Base-by-base conservation (phyloP, 2,888 invertebrate genomes). In the Pseudanteris insignis region DNA sequence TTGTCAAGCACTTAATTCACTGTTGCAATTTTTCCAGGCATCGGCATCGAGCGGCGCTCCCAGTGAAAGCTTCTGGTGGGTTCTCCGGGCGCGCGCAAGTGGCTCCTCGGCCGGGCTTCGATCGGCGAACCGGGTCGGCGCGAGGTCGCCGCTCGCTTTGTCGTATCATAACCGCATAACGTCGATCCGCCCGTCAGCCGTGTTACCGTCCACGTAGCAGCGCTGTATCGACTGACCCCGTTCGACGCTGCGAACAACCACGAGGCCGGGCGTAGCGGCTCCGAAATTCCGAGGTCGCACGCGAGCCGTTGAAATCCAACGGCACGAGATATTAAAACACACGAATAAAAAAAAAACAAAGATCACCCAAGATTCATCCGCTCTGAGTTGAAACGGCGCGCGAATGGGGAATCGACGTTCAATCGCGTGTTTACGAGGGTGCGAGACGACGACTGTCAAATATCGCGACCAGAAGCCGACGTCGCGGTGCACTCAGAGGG, bases 391-490 rank as follows among this genome's bases (percentile, higher is more conserved):
- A n/a, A n/a, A n/a, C n/a, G n/a, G n/a, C n/a, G 18, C 26, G 2
- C 8, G 26, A 4, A n/a, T n/a, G 26, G 2, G n/a, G 26, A 2
- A n/a, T 2, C 26, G 26, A 26, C 8, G 26, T 10, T 1, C 30
- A 21, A 24, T 43, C 18, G 14, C 38, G 43, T 43, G 50, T 51
- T 55, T 36, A 61, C 62, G 50, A 65, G 57, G 70, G 70, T 65
- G 64, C 68, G 70, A 70, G 70, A 68, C 70, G 69, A 67, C 69
- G 67, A 73, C 73, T 72, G 71, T 71, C 71, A 70, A 72, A 70
- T 73, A 71, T 63, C 63, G 44, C 63, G 18, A 26, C 41, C 60
- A 61, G 59, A 44, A 47, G 50, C 40, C 55, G 47, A 30, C 54
- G 41, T 46, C 15, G 18, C 44, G 40, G 32, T 28, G 48, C 41